A percentile compares a stretch with the other conserved stretches of the same genome.
phyloP scores from a whole-genome alignment of 2,888 invertebrate genomes.

The Xestia sexstrigata region DNA sequence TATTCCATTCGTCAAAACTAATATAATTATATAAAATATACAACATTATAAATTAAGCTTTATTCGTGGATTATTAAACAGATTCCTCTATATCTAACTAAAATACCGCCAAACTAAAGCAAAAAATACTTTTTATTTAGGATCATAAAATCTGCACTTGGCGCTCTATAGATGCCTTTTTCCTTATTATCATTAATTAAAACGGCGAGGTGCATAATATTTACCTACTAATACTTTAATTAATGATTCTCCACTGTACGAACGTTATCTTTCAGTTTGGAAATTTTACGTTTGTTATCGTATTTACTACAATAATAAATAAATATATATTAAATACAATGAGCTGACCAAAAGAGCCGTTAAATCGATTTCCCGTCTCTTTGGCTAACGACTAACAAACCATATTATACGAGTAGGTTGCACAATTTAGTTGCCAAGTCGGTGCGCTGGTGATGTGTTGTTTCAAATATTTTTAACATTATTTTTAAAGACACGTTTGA shows the following conservation, averaged over 20 bases:
- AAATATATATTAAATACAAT: slow-evolving; percentile 30
- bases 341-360: slow-evolving; percentile 32
- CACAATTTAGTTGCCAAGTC: slow-evolving; percentile 19
- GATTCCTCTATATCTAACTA: too few species aligned
- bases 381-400: slow-evolving; percentile 15
- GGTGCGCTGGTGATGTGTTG: slow-evolving; percentile 7
- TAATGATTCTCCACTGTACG: too few species aligned
- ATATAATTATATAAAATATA: too few species aligned
- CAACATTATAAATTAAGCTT: too few species aligned
- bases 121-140: not conserved
- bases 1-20: not conserved
- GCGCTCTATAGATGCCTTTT: not conserved
- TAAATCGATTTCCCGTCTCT: slow-evolving; percentile 29
- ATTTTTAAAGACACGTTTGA: not conserved
- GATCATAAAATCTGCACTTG: not conserved
- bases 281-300: not conserved
- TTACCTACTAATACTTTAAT: not conserved
- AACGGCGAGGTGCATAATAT: not conserved
- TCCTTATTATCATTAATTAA: not conserved
- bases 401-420: slow-evolving; percentile 13
- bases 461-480: not conserved
- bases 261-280: not conserved
- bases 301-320: slow-evolving; percentile 23
- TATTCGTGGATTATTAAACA: too few species aligned
- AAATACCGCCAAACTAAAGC: too few species aligned